phyloP scores from a whole-genome alignment of 1,140 invertebrate genomes.

The Helicoverpa zea region DNA sequence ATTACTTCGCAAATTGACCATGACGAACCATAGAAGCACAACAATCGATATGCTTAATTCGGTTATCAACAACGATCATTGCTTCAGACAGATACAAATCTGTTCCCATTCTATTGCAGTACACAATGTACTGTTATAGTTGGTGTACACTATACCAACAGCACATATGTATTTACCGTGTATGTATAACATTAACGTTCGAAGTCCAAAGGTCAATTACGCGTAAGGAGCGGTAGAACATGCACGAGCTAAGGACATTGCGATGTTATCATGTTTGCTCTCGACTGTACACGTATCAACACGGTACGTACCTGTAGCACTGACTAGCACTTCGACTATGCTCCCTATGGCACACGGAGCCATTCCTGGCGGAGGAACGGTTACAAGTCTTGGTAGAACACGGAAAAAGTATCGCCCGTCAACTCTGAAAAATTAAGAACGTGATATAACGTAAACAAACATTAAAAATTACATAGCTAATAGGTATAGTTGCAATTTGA shows the following conservation, averaged over 20 bases:
- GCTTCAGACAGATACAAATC: too few relatives aligned
- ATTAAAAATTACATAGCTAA: too few relatives aligned
- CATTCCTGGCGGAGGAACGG: constrained; percentile 96
- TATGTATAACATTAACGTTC: constrained; percentile 13
- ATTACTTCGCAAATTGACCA: too few relatives aligned
- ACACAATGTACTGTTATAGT: background rate
- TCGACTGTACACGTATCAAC: background rate
- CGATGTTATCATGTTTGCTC: constrained; percentile 26
- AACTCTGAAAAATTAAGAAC: constrained; percentile 67
- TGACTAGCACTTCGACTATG: constrained; percentile 98
- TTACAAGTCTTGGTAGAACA: constrained; percentile 94
- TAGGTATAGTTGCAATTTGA: too few relatives aligned
- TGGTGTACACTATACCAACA: background rate
- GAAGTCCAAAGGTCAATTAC: constrained; percentile 13
- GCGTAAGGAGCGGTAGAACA: constrained; percentile 12
- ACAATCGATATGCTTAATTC: too few relatives aligned
- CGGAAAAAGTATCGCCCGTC: constrained; percentile 92
- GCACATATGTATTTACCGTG: background rate
- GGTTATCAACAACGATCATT: too few relatives aligned
- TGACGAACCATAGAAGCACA: too few relatives aligned
- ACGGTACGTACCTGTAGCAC: constrained; percentile 89
- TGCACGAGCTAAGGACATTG: constrained; percentile 21
- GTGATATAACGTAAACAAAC: too few relatives aligned
- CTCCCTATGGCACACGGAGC: constrained; percentile 97
- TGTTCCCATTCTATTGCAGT: background rate